phyloP scores from a whole-genome alignment of 2,797 vertebrate genomes.

The Mormyrus hasselquistii region DNA sequence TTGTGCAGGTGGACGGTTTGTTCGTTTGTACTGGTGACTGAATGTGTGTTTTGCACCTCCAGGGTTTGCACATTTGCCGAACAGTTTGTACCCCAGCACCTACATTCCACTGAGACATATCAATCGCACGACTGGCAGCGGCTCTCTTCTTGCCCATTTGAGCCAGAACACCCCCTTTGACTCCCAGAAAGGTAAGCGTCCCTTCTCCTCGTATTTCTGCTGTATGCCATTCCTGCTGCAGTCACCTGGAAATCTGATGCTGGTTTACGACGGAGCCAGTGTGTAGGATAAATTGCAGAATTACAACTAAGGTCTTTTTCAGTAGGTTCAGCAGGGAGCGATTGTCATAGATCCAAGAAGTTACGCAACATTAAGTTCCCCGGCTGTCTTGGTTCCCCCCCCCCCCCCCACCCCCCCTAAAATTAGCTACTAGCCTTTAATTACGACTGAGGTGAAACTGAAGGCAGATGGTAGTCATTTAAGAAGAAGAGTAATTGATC shows the following conservation, averaged over 20 bases:
- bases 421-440: slow-evolving; percentile 20
- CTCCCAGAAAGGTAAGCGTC: slow-evolving; percentile 83
- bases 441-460: slow-evolving; percentile 11
- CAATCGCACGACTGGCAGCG: slow-evolving; percentile 59
- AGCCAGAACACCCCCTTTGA: slow-evolving; percentile 85
- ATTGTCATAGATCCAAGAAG: slow-evolving; percentile 5
- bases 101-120: slow-evolving; percentile 90
- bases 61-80: slow-evolving; percentile 84
- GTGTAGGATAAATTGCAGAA: neutral
- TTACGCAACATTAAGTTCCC: slow-evolving; percentile 3
- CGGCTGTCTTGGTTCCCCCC: neutral
- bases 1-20: neutral
- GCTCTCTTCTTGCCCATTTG: slow-evolving; percentile 54
- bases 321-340: neutral
- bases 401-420: neutral
- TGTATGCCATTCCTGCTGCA: neutral
- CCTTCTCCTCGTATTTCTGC: neutral
- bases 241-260: neutral
- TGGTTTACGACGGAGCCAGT: neutral
- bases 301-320: neutral
- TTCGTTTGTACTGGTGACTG: neutral
- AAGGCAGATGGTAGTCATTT: slow-evolving; percentile 10
- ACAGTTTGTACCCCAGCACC: slow-evolving; percentile 77
- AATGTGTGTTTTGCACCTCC: slow-evolving; percentile 21
- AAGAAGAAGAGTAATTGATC: slow-evolving; percentile 9